Conservation (phyloP, 2,113 vertebrate species). For the Erythrolamprus reginae region DNA sequence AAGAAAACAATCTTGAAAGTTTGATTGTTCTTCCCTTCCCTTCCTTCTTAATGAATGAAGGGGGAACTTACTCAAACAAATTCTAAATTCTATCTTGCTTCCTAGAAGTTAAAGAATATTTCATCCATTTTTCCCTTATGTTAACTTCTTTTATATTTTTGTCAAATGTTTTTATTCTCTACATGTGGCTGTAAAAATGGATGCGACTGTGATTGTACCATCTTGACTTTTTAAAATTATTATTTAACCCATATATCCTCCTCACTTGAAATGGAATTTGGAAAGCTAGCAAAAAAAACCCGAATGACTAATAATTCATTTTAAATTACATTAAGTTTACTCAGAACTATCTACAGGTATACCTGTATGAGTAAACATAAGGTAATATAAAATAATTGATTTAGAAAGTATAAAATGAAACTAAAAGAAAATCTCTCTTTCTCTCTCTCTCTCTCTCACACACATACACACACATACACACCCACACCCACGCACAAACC, state of each 20-base stretch:
- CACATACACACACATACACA: too few species aligned
- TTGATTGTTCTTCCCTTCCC: background rate
- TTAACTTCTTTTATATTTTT: background rate
- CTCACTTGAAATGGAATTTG: background rate
- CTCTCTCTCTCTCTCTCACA: too few species aligned
- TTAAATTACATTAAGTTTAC: background rate
- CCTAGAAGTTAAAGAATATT: background rate
- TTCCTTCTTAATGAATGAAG: background rate
- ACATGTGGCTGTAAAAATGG: background rate
- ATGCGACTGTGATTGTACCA: background rate
- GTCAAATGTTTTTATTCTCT: background rate
- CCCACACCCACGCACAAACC: too few species aligned
- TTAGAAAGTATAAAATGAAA: background rate
- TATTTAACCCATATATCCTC: background rate
- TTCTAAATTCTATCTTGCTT: background rate
- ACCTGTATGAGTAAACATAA: background rate
- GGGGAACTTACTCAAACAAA: background rate
- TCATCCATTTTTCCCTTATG: background rate
- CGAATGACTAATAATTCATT: background rate
- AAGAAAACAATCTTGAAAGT: background rate
- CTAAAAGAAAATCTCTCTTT: background rate
- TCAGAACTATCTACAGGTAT: background rate
- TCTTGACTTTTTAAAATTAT: background rate
- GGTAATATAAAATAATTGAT: background rate
- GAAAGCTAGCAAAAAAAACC: background rate